Base-by-base conservation (phyloP, 64 coral and sea anemone genomes). In the Acropora yongei region DNA sequence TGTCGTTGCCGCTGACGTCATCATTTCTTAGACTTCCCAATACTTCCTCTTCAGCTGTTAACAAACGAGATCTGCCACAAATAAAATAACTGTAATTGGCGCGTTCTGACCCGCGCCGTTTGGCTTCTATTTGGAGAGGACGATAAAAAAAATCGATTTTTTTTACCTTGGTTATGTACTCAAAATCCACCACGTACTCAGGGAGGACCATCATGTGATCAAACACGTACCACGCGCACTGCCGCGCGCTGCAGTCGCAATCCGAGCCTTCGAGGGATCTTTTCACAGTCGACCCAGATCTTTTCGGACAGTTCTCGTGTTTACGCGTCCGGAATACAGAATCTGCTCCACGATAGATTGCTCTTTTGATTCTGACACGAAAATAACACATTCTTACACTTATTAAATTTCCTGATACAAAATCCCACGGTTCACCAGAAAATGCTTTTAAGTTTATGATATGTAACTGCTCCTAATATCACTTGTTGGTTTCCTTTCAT, bases 151-250 rank as follows among this genome's bases (percentile, higher is more conserved):
- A 14, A 19, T 39, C 57, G 57, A 77, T n/a, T 58, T 61, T 30
- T 30, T 10, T 57, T 83, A 89, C 94, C 94, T 84, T 93, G 3
- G 90, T 96, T 5, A 93, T 73, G 44, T 96, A 96, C 14, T 96
- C 94, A 72, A 96, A 96, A 49, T 96, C 94, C 8, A 96, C 94
- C 46, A 96, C 94, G 79, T 96, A 96, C 66, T 96, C 94, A 1
- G 94, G 94, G 6, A 96, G 71, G 0, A 96, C 94, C 78, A 92
- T 47, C 67, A 89, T 86, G n/a, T 88, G 69, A 42, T 96, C 86
- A 60, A 92, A 93, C 44, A 96, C 86, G 48, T 89, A 88, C 94
- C 94, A 96, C 49, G 84, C 86, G n/a, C 90, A 89, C 72, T 96
- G 94, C 46, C 86, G 84, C 39, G 94, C 68, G 49, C 72, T 92